Evolutionary conservation across 2,888 invertebrate species (phyloP).

Genomic region (Leptura quadrifasciata): DNA sequence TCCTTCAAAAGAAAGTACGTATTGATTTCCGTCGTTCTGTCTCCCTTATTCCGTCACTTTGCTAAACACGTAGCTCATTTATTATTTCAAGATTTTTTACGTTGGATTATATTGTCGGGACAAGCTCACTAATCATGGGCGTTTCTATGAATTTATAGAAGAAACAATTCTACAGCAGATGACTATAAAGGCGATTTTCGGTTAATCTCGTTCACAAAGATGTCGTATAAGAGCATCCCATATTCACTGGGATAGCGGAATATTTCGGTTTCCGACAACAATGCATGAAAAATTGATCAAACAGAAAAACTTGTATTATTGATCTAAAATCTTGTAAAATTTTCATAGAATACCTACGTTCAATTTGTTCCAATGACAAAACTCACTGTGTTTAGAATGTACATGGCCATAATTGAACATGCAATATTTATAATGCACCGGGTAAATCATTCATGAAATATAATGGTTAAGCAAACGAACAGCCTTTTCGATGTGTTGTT

Average conservation of each 20-base stretch:
- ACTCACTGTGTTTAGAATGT: too few relatives aligned
- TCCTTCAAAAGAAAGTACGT: slow-evolving; percentile 36
- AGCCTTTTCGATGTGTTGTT: too few relatives aligned
- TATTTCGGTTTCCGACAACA: neutral
- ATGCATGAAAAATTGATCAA: too few relatives aligned
- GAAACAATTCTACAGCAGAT: neutral
- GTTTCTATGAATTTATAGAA: neutral
- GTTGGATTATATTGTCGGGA: neutral
- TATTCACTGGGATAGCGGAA: neutral
- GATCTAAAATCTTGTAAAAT: too few relatives aligned
- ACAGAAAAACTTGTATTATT: too few relatives aligned
- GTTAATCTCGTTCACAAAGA: neutral
- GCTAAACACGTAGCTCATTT: slow-evolving; percentile 26
- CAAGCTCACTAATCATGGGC: neutral
- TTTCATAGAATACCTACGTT: too few relatives aligned
- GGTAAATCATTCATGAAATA: too few relatives aligned
- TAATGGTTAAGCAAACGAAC: too few relatives aligned
- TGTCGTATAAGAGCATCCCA: neutral
- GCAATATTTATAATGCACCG: too few relatives aligned
- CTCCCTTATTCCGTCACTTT: slow-evolving; percentile 4
- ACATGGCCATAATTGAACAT: too few relatives aligned
- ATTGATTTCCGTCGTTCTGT: slow-evolving; percentile 31
- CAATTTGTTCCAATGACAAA: too few relatives aligned
- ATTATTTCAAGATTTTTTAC: slow-evolving; percentile 18
- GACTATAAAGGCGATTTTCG: neutral